phyloP scores from a whole-genome alignment of 2,888 invertebrate genomes.

The Cybosia mesomella region DNA sequence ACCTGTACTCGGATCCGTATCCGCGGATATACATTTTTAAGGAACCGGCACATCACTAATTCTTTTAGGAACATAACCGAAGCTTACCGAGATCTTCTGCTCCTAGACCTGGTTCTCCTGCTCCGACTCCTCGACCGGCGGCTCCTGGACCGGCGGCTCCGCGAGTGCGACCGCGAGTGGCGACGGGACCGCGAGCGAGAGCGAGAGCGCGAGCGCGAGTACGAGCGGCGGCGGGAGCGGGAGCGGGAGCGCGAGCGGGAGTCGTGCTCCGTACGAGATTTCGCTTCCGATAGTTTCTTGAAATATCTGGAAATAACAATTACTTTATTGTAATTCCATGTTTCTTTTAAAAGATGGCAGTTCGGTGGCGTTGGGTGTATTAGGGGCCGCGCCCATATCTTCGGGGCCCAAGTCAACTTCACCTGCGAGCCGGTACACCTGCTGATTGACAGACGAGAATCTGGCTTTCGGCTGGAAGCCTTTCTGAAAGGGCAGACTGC shows the following conservation, averaged over 20 bases:
- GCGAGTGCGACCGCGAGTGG: conserved; percentile 60
- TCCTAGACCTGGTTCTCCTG: conserved; percentile 66
- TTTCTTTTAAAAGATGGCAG: background rate
- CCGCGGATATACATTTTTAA: background rate
- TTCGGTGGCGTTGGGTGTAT: too few species aligned
- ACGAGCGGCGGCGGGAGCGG: conserved; percentile 39
- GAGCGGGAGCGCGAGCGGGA: conserved; percentile 58
- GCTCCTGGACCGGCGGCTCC: conserved; percentile 48
- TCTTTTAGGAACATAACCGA: background rate
- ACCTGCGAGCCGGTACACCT: too few species aligned
- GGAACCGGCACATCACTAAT: background rate
- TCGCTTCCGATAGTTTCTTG: conserved; percentile 82
- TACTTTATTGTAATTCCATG: background rate
- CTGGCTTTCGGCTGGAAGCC: too few species aligned
- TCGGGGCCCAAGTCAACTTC: too few species aligned
- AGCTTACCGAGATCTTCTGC: conserved; percentile 56
- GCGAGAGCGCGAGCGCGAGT: conserved; percentile 60
- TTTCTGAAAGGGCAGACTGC: too few species aligned
- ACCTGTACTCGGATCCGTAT: background rate
- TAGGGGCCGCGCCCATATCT: too few species aligned
- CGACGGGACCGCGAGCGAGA: conserved; percentile 58
- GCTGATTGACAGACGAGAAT: too few species aligned
- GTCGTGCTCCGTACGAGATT: conserved; percentile 82
- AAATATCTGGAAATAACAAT: conserved; percentile 55
- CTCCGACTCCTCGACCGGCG: conserved; percentile 66